Conservation (phyloP, 2,113 vertebrate genomes). For the rat (Rattus norvegicus) region GRCr8 NC_086021.1:80417501-80418000, state of each 20-base stretch:
- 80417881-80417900: background rate
- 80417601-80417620: background rate
- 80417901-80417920: background rate
- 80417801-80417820: background rate
- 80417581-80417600: background rate
- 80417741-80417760: background rate
- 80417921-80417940: background rate
- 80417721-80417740: background rate
- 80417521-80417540: background rate
- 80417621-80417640: background rate
- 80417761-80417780: background rate
- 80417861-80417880: background rate
- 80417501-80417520: background rate
- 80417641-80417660: slow-evolving; percentile 6
- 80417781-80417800: background rate
- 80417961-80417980: background rate
- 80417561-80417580: background rate
- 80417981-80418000: background rate
- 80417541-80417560: background rate
- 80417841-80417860: slow-evolving; percentile 17
- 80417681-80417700: background rate
- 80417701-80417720: background rate
- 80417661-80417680: slow-evolving; percentile 11
- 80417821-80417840: fast-evolving
- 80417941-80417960: background rate